Percentiles rank a stretch among this genome's conserved stretches.
phyloP scores from a whole-genome alignment of 2,113 vertebrate genomes.

The Equus przewalskii region DNA sequence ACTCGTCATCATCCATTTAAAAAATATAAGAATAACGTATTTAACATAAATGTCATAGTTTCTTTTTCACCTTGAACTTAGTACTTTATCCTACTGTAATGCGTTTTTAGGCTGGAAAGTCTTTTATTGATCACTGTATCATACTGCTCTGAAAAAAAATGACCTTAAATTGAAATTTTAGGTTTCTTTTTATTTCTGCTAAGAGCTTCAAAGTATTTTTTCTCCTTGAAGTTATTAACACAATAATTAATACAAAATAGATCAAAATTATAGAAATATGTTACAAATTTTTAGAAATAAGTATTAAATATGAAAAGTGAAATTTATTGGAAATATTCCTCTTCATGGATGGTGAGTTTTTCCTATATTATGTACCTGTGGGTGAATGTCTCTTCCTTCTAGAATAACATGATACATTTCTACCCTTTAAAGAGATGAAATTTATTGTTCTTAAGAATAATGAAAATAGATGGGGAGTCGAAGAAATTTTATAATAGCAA shows the following conservation, averaged over 20 bases:
- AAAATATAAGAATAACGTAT: background rate
- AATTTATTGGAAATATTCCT: background rate
- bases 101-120: background rate
- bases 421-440: background rate
- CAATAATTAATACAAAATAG: background rate
- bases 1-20: background rate
- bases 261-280: background rate
- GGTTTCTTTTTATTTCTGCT: background rate
- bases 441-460: constrained; percentile 20
- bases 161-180: constrained; percentile 10
- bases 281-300: background rate
- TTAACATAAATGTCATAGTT: background rate
- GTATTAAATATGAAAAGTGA: background rate
- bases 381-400: constrained; percentile 8
- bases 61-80: background rate
- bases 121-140: background rate
- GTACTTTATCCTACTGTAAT: background rate
- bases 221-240: background rate
- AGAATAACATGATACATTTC: background rate
- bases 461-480: background rate
- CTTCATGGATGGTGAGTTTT: background rate
- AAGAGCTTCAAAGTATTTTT: background rate
- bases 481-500: background rate
- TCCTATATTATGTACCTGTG: background rate
- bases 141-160: background rate